Conservation (phyloP, 2,888 invertebrate species). For the Abscondita cerata region DNA sequence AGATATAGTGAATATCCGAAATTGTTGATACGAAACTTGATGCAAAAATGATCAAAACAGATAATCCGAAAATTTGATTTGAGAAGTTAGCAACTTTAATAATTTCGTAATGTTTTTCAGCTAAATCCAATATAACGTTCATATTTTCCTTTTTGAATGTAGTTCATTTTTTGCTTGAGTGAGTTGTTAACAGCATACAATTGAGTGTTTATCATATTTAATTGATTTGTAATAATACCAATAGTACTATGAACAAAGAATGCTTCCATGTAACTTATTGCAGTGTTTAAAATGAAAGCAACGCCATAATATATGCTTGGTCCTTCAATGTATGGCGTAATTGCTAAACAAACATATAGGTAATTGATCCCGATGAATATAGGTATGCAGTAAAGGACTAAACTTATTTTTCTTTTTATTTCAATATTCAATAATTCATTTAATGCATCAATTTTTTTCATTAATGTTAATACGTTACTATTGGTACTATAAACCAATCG, state of each 20-base stretch:
- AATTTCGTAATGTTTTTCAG: neutral
- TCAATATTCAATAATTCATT: neutral
- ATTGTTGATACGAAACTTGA: neutral
- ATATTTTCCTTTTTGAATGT: neutral
- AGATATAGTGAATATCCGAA: neutral
- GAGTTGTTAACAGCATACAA: neutral
- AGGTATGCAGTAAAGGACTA: no score
- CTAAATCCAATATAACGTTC: neutral
- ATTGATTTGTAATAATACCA: neutral
- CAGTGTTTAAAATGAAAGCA: neutral
- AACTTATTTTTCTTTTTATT: neutral
- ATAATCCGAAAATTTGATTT: neutral
- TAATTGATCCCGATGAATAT: no score
- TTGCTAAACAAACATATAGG: no score
- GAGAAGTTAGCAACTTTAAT: neutral
- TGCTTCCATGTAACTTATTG: neutral
- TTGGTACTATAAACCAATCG: no score
- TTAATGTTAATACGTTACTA: neutral
- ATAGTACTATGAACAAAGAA: neutral
- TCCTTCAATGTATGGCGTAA: no score
- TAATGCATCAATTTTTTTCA: neutral
- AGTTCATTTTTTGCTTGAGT: neutral
- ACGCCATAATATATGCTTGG: neutral
- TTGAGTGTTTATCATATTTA: neutral
- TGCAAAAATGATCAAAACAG: neutral